A percentile compares a stretch with the other conserved stretches of the same genome.
These are phyloP conservation scores for Ammodramus savannarum DNA, from an alignment of 2,113 vertebrate genomes.

Conservation along the genomic window DNA sequence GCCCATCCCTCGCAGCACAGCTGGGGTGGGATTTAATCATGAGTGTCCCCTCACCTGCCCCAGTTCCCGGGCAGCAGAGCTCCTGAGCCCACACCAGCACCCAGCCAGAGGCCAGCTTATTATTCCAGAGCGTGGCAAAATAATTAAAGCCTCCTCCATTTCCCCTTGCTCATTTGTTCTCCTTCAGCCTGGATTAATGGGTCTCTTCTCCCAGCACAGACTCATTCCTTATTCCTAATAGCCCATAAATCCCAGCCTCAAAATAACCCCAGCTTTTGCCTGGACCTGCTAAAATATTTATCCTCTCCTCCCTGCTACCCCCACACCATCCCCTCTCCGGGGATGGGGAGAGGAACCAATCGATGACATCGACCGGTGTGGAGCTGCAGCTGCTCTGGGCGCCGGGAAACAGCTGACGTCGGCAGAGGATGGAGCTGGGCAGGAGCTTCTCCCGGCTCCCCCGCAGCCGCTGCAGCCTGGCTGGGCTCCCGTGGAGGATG, in stretches of 20 bases:
- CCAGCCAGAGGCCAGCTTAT: neutral
- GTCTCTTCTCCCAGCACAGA: slow-evolving; percentile 12
- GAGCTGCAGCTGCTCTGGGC: slow-evolving; percentile 24
- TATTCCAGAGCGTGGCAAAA: neutral
- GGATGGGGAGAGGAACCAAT: slow-evolving; percentile 32
- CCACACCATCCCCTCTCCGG: neutral
- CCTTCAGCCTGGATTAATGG: slow-evolving; percentile 45
- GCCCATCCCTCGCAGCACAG: neutral
- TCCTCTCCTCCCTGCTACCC: neutral
- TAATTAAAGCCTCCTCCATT: slow-evolving; percentile 36
- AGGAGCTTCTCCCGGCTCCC: neutral
- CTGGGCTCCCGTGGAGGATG: neutral
- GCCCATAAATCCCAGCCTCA: slow-evolving; percentile 59
- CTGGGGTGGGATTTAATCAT: neutral
- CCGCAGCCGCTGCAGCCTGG: neutral
- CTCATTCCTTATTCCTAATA: slow-evolving; percentile 57
- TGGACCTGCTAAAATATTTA: slow-evolving; percentile 61
- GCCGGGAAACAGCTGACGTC: neutral
- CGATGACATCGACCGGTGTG: slow-evolving; percentile 41
- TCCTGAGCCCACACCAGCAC: neutral
- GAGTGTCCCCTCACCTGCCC: neutral
- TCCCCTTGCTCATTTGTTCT: slow-evolving; percentile 30
- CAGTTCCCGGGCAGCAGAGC: neutral
- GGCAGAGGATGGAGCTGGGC: neutral
- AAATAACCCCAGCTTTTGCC: slow-evolving; percentile 59